These are phyloP conservation scores for Microtus ochrogaster DNA, from an alignment of 2,113 vertebrate genomes.

Conservation along the genomic window DNA sequence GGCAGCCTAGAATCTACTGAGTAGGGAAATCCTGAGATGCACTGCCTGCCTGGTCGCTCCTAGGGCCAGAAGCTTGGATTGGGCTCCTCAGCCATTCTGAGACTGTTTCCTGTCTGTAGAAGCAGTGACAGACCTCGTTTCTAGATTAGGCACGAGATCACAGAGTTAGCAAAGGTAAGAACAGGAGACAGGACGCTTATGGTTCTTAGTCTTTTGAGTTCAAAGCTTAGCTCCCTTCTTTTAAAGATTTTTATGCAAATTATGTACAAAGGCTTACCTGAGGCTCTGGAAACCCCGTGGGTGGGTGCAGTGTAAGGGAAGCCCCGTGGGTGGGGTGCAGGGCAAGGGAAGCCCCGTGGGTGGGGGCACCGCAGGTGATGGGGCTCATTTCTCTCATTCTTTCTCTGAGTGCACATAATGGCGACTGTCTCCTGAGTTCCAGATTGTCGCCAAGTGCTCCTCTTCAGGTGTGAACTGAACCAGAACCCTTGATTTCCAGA, in stretches of 20 bases:
- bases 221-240: not conserved
- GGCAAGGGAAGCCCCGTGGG: not conserved
- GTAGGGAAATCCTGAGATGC: fast-evolving
- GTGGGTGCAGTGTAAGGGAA: too few species aligned
- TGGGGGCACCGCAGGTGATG: fast-evolving
- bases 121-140: fast-evolving
- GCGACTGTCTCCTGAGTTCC: fast-evolving
- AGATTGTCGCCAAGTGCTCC: fast-evolving
- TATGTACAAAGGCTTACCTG: fast-evolving
- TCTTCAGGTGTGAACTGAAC: fast-evolving
- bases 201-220: not conserved
- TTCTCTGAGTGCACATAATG: fast-evolving
- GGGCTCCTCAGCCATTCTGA: fast-evolving
- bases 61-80: fast-evolving
- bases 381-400: fast-evolving
- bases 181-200: fast-evolving
- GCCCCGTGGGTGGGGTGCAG: too few species aligned
- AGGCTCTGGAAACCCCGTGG: fast-evolving
- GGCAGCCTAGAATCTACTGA: too few species aligned
- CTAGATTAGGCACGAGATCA: fast-evolving
- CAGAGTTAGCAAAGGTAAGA: fast-evolving
- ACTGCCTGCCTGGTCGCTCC: too few species aligned
- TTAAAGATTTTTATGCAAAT: fast-evolving
- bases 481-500: not conserved
- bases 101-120: not conserved